Conservation (phyloP, 1,140 invertebrate species). For the Bombus turneri region DNA sequence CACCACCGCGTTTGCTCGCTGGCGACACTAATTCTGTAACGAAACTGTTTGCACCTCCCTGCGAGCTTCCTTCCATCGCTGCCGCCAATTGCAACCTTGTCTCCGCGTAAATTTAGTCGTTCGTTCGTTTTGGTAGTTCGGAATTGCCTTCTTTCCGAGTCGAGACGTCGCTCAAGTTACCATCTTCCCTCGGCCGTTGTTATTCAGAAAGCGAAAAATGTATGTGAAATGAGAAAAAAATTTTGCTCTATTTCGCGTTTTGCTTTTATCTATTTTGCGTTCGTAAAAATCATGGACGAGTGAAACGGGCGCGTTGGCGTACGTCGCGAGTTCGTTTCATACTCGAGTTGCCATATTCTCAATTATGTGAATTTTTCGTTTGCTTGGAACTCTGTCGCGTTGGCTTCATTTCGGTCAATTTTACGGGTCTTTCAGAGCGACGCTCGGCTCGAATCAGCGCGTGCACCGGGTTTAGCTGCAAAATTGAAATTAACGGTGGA, state of each 20-base stretch:
- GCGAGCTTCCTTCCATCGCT: not conserved
- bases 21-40: not conserved
- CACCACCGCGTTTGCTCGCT: too few relatives aligned
- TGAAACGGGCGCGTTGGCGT: not conserved
- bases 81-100: not conserved
- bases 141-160: not conserved
- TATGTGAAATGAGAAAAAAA: too few relatives aligned
- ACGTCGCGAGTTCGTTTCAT: constrained; percentile 48
- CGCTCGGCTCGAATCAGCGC: not conserved
- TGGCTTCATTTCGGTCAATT: constrained; percentile 29
- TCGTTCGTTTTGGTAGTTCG: not conserved
- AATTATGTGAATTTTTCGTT: constrained; percentile 58
- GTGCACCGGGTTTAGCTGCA: not conserved
- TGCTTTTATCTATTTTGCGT: not conserved
- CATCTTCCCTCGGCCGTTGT: too few relatives aligned
- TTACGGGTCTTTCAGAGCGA: not conserved
- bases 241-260: too few relatives aligned
- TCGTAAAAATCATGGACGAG: not conserved
- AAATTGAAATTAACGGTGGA: constrained; percentile 50
- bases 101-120: constrained; percentile 12
- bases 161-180: not conserved
- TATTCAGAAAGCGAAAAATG: too few relatives aligned
- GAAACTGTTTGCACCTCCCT: not conserved
- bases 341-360: constrained; percentile 60
- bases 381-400: constrained; percentile 4